Evolutionary conservation across 2,888 invertebrate genomes (phyloP), one percentile per base, ranked within the genome.

Genomic region (Phrixothrix hirtus): DNA sequence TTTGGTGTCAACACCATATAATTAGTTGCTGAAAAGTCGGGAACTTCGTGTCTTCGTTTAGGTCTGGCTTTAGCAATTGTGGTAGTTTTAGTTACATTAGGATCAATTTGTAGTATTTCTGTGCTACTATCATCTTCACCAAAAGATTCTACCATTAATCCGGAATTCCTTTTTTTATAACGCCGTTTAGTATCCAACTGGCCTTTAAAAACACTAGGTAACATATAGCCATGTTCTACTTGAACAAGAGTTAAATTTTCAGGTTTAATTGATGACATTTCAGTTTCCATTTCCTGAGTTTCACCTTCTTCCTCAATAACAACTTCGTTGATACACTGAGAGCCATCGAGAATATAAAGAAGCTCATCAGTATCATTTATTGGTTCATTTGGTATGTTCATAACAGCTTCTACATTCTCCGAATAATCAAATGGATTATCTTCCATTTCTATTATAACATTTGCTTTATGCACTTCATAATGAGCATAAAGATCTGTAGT

Each of bases 221-320:
- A 65, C 50, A 74, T 72, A 45, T 75, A 75, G 1, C 75, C 75
- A 55, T 75, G 75, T 50, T 75, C 75, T 2, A 73, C 60, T 45
- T 70, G 70, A 1, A 75, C 71, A 2, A 73, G 64, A 5, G 68
- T 64, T 2, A 63, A 60, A 53, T 64, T 62, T 16, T 67, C 64
- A 0, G 43, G 42, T 37, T 45, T 50, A 9, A 37, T 29, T 14
- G 14, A 45, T 0, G 43, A 36, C 6, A 29, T 39, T 34, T 58
- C 49, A 5, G 41, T 34, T 17, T 46, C 48, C 2, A 14, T 26
- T 9, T 48, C 49, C 14, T 41, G 45, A 5, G 34, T 34, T 9
- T 62, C 65, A 9, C 62, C 60, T 27, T 69, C 67, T 37, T 70
- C 71, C 42, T 72, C 71, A 12, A 74, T 69, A 0, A 73, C 69